Evolutionary conservation across 2,113 vertebrate species (phyloP).

Genomic region (Hypanus sabinus): DNA sequence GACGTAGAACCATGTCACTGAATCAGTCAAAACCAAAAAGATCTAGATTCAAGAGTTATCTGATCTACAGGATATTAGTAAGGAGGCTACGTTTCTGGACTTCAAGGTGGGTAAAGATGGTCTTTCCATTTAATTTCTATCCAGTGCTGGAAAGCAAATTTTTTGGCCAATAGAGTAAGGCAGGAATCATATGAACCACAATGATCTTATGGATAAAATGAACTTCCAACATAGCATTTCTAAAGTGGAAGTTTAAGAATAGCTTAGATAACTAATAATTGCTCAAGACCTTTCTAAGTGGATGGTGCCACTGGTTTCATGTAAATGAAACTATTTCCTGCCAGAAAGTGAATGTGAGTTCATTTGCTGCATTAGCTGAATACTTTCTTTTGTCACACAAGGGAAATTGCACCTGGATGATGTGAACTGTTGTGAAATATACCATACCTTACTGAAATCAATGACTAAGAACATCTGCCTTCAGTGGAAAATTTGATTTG

Average conservation of each 20-base stretch:
- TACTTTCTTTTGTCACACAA: neutral
- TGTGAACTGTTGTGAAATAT: neutral
- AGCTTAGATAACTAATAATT: neutral
- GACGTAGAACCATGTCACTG: neutral
- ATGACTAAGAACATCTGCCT: neutral
- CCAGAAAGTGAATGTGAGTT: neutral
- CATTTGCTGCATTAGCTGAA: neutral
- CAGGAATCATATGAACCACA: neutral
- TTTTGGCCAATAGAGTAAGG: neutral
- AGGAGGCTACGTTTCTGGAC: neutral
- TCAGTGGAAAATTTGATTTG: neutral
- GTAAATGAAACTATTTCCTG: neutral
- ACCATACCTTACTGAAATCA: neutral
- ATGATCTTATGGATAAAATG: neutral
- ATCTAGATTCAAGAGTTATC: neutral
- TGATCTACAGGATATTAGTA: neutral
- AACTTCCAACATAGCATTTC: neutral
- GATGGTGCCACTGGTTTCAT: neutral
- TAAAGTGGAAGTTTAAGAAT: neutral
- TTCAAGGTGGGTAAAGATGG: neutral
- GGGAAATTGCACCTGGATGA: neutral
- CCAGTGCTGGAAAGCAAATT: neutral
- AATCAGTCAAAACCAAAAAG: neutral
- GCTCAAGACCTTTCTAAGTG: neutral
- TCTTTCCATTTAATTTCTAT: neutral